Evolutionary conservation across 2,113 vertebrate genomes (phyloP).

Genomic region (Sorex fumeus): DNA sequence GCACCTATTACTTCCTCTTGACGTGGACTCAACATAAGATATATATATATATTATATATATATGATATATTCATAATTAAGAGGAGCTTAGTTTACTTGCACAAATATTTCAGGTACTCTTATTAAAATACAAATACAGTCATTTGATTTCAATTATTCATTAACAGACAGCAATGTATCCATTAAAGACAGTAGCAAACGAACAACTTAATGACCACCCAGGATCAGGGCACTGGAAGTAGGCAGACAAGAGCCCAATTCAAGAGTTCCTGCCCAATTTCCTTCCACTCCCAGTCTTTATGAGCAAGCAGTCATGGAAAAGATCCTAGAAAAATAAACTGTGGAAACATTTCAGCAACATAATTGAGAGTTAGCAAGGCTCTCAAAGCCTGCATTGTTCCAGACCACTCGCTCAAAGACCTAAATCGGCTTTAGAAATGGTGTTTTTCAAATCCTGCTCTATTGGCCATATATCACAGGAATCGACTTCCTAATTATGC

Average conservation of each 20-base stretch:
- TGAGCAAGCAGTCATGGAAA: conserved; percentile 89
- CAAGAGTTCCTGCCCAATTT: conserved; percentile 85
- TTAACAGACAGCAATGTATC: conserved; percentile 66
- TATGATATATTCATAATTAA: no score
- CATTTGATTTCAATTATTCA: conserved; percentile 65
- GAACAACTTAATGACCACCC: conserved; percentile 32
- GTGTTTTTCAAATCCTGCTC: conserved; percentile 72
- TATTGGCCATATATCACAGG: conserved; percentile 60
- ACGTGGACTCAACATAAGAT: neutral
- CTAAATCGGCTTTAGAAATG: conserved; percentile 86
- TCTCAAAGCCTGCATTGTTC: conserved; percentile 92
- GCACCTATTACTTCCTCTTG: neutral
- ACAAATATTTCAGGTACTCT: neutral
- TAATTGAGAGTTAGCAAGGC: conserved; percentile 87
- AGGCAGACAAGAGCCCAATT: conserved; percentile 87
- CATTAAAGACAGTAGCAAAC: conserved; percentile 41
- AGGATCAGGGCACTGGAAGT: conserved; percentile 53
- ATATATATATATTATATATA: no score
- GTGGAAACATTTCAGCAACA: conserved; percentile 88
- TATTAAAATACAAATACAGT: conserved; percentile 31
- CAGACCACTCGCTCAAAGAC: conserved; percentile 89
- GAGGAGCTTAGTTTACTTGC: neutral
- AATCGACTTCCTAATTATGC: conserved; percentile 73
- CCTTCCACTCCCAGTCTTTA: conserved; percentile 87
- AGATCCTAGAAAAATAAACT: conserved; percentile 91